Evolutionary conservation across 2,113 vertebrate species (phyloP), one percentile per base, ranked within the genome.

Genomic region (Dinomys branickii): DNA sequence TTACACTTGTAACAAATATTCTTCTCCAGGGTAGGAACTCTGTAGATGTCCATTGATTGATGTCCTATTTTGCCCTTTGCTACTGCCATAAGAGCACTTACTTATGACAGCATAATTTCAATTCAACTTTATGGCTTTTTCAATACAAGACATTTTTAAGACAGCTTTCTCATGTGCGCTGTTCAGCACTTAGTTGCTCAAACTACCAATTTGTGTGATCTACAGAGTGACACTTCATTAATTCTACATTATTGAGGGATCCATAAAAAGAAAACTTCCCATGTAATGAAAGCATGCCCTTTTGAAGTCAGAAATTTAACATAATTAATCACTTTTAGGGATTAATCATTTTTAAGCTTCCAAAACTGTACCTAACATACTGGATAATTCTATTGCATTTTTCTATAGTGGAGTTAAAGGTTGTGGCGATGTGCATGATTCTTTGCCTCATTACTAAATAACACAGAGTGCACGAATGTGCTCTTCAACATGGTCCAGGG

Each of bases 21-120:
- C 90, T 92, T 65, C 58, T 54, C 3, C 16, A 52, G 35, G 86
- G 24, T 44, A 58, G 20, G 33, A 33, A 59, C 73, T 90, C 75
- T 14, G 41, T 77, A 65, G 47, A 41, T 77, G 44, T 73, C 87
- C 90, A 91, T 28, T 92, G 96, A 96, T 92, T 85, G 59, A 82
- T 83, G 77, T 89, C 95, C 38, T 96, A 78, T 47, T 93, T 94
- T 85, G 56, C 82, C 84, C 90, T 85, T 28, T 56, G 41, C 35
- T 26, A 30, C 89, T 50, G 73, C 85, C 35, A 86, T 54, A 96
- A 97, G 97, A 97, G 85, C 96, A 95, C 95, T 96, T 94, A 98
- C 88, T 97, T 95, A 97, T 2, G 91, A 94, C 90, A 52, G 73
- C 16, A 35, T 78, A 75, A 95, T 95, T 97, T 94, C 94, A 96